Percentiles rank a stretch among this genome's conserved stretches.
These are phyloP conservation scores for Hydrocynus forskahlii DNA, from an alignment of 2,797 vertebrate genomes.

Conservation along the genomic window DNA sequence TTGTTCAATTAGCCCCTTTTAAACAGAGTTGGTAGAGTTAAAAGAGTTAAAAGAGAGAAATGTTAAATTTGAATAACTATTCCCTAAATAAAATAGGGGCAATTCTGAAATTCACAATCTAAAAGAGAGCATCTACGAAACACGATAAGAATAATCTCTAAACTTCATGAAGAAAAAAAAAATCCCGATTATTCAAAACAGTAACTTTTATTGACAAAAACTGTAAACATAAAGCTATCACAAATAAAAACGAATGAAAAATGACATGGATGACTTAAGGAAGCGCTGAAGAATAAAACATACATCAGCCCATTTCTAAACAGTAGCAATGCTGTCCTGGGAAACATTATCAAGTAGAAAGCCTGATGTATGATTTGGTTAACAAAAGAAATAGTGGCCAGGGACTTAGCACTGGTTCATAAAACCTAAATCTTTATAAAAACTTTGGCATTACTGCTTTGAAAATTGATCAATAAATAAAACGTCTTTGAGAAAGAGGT, in stretches of 20 bases:
- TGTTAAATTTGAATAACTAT: too few relatives aligned
- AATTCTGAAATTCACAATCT: too few relatives aligned
- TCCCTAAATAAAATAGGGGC: too few relatives aligned
- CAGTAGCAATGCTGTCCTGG: slow-evolving; percentile 20
- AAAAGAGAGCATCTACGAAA: too few relatives aligned
- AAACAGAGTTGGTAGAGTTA: too few relatives aligned
- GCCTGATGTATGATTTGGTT: neutral
- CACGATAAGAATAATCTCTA: too few relatives aligned
- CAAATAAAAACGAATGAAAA: neutral
- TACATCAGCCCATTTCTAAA: slow-evolving; percentile 24
- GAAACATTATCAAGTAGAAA: slow-evolving; percentile 20
- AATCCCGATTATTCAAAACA: slow-evolving; percentile 5
- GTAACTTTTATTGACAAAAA: slow-evolving; percentile 32
- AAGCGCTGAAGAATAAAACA: neutral
- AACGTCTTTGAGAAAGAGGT: slow-evolving; percentile 1
- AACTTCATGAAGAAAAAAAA: too few relatives aligned
- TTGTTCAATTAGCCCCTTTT: neutral
- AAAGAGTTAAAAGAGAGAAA: too few relatives aligned
- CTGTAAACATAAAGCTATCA: neutral
- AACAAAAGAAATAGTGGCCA: neutral
- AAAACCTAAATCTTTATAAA: neutral
- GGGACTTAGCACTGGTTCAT: neutral
- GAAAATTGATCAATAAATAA: slow-evolving; percentile 42
- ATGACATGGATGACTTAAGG: neutral
- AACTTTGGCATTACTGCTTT: slow-evolving; percentile 2